These are phyloP conservation scores for Pseudomyrmex gracilis DNA, from an alignment of 1,140 invertebrate species.

Conservation along the genomic window DNA sequence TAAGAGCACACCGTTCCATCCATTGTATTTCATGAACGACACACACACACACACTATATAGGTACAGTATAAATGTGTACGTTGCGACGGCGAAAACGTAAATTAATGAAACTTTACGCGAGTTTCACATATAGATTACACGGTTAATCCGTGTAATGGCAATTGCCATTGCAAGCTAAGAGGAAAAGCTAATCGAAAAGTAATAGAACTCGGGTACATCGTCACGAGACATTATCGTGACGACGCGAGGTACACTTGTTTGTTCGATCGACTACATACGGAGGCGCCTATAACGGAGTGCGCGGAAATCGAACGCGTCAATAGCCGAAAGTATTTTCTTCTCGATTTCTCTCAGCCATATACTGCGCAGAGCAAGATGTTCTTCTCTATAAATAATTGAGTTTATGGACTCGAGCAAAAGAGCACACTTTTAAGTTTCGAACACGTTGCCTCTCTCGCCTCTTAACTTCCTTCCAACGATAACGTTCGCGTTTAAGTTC, in stretches of 20 bases:
- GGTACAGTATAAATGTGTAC: too few relatives aligned
- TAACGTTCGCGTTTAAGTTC: slow-evolving; percentile 18
- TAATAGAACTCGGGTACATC: slow-evolving; percentile 31
- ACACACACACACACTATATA: too few relatives aligned
- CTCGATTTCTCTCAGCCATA: slow-evolving; percentile 44
- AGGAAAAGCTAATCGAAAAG: neutral
- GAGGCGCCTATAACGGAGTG: neutral
- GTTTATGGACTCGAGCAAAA: slow-evolving; percentile 62
- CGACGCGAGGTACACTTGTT: neutral
- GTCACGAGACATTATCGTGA: slow-evolving; percentile 7
- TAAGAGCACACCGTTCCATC: too few relatives aligned
- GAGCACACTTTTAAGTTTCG: slow-evolving; percentile 63
- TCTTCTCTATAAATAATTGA: slow-evolving; percentile 70
- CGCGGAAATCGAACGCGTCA: slow-evolving; percentile 7
- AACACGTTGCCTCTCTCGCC: slow-evolving; percentile 57
- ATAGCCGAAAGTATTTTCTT: slow-evolving; percentile 41
- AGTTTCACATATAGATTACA: neutral
- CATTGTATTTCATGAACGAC: too few relatives aligned
- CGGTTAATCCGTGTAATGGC: neutral
- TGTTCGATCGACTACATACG: neutral
- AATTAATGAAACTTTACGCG: neutral
- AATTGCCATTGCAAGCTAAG: neutral
- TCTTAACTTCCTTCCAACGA: slow-evolving; percentile 17
- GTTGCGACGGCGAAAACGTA: neutral
- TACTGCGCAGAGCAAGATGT: slow-evolving; percentile 23